phyloP scores from a whole-genome alignment of 2,113 vertebrate species.

The Cyanoliseus patagonus region DNA sequence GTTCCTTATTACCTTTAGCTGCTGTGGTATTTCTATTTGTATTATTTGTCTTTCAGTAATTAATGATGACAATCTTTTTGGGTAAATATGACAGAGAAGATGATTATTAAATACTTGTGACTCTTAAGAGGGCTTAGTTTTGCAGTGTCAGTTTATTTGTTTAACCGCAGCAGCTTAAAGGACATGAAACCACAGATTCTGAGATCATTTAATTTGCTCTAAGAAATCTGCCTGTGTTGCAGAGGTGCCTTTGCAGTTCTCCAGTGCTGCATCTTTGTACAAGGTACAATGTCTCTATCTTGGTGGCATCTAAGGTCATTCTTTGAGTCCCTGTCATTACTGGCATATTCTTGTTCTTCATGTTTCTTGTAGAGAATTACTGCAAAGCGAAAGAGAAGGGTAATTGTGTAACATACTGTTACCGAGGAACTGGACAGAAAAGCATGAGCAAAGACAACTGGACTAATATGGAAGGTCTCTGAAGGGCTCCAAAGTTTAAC shows the following conservation, averaged over 20 bases:
- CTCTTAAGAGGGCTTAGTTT: background rate
- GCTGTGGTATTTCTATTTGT: background rate
- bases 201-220: background rate
- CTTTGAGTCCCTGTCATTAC: background rate
- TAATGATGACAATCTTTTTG: background rate
- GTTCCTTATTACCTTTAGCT: background rate
- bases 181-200: background rate
- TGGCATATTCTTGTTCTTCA: background rate
- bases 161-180: background rate
- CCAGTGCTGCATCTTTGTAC: background rate
- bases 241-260: background rate
- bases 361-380: background rate
- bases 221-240: background rate
- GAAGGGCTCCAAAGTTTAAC: background rate
- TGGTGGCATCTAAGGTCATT: background rate
- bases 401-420: background rate
- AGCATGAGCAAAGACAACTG: background rate
- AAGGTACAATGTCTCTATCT: background rate
- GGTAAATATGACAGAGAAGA: background rate
- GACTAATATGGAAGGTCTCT: background rate
- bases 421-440: background rate
- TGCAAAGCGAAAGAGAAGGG: background rate
- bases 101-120: background rate
- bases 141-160: background rate
- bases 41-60: background rate